Evolutionary conservation across 2,797 vertebrate species (phyloP).

Genomic region (Lepilemur septentrionalis): DNA sequence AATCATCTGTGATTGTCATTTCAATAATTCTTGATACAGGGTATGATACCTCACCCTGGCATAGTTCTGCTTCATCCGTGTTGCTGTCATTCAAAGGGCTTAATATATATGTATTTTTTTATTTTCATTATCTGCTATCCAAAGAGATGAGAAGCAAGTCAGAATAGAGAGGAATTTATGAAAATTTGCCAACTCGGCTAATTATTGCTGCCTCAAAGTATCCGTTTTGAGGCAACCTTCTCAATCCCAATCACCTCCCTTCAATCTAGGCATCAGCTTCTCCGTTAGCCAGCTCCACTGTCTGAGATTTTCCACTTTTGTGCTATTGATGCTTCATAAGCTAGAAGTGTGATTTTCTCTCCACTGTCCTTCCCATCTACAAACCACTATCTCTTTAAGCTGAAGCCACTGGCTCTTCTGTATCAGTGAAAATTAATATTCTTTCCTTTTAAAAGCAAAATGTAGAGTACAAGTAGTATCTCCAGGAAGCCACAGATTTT

Average conservation of each 20-base stretch:
- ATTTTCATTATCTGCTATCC: neutral
- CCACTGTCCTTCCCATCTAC: neutral
- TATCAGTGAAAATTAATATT: neutral
- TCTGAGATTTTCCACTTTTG: neutral
- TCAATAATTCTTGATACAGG: slow-evolving; percentile 47
- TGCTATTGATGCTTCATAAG: neutral
- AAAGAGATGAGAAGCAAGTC: neutral
- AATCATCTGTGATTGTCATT: slow-evolving; percentile 64
- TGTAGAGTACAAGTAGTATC: no score
- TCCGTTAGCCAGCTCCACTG: neutral
- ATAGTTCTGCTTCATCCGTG: neutral
- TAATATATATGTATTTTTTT: neutral
- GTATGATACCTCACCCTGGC: neutral
- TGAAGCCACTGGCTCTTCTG: neutral
- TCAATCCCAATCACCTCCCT: no score
- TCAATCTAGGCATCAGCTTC: neutral
- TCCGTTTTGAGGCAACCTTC: neutral
- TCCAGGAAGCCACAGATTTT: neutral
- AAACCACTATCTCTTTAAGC: neutral
- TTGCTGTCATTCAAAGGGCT: neutral
- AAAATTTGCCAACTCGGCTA: neutral
- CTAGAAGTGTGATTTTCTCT: neutral
- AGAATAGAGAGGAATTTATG: neutral
- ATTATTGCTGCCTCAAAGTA: neutral
- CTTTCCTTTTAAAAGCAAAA: neutral